These are phyloP conservation scores for Pantherophis guttatus DNA, from an alignment of 2,113 vertebrate species.

Conservation along the genomic window DNA sequence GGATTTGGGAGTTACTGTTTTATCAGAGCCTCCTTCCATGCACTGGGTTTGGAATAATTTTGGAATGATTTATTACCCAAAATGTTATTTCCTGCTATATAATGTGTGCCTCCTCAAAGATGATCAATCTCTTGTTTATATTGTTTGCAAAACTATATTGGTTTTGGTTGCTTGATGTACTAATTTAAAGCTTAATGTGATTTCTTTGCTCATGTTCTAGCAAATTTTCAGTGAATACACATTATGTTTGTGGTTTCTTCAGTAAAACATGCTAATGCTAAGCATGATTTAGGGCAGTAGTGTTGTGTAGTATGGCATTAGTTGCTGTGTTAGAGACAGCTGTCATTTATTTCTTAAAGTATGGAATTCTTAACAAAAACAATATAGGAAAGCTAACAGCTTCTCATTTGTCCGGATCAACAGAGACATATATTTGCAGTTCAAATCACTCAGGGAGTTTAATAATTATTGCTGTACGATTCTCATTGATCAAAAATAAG, in stretches of 20 bases:
- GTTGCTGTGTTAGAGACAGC: not conserved
- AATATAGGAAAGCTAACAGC: not conserved
- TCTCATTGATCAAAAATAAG: not conserved
- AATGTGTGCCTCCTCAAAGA: not conserved
- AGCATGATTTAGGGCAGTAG: not conserved
- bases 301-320: not conserved
- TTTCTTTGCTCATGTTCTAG: not conserved
- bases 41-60: not conserved
- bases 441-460: conserved; percentile 59
- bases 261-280: not conserved
- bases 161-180: not conserved
- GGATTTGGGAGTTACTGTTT: not conserved
- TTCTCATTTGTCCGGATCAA: not conserved
- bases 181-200: not conserved
- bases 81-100: not conserved
- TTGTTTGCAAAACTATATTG: not conserved
- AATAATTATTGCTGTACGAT: conserved; percentile 24
- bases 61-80: not conserved
- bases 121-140: not conserved
- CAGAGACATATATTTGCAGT: not conserved
- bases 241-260: not conserved
- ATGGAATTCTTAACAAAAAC: not conserved
- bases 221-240: not conserved
- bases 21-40: not conserved
- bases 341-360: not conserved